Base-by-base conservation (phyloP, 2,113 vertebrate species). In the Vicugna pacos region DNA sequence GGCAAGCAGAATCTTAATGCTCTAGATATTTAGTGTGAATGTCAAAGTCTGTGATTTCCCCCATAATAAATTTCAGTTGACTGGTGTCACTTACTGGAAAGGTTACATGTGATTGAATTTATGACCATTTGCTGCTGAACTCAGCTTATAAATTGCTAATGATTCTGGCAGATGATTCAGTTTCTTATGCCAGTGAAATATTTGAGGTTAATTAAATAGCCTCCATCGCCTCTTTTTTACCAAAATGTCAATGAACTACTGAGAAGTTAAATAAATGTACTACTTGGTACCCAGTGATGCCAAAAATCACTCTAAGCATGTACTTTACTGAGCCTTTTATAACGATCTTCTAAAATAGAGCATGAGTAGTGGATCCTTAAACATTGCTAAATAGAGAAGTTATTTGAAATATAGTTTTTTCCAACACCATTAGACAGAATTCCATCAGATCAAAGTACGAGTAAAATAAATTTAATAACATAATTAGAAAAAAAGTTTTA, bases 161-260 rank as follows among this genome's bases (percentile, higher is more conserved):
- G 96, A 97, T 98, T 98, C 98, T 98, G 98, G 98, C 98, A 98
- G 97, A 98, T 97, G 93, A 96, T 85, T 97, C 97, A 84, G 91
- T 97, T 97, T 98, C 98, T 98, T 92, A 91, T 98, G 98, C 98
- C 98, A 98, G 86, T 97, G 97, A 98, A 98, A 98, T 98, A 97
- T 98, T 96, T 97, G 97, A 98, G 98, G 98, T 99, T 99, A 98
- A 98, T 99, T 98, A 98, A 98, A 98, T 96, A 97, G 82, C 93
- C 89, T 97, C 91, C 0, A 0, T 98, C 70, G 95, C 94, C 96
- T 97, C 95, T 94, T 94, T 94, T 96, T 81, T 92, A 98, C 97
- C 97, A 96, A 98, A 97, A 98, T 97, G 96, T 48, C 0, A 64
- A 89, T 96, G 93, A 97, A 94, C 89, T 95, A 96, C 96, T 98